Base-by-base conservation (phyloP, 2,888 invertebrate species). In the Caradrina clavipalpis region DNA sequence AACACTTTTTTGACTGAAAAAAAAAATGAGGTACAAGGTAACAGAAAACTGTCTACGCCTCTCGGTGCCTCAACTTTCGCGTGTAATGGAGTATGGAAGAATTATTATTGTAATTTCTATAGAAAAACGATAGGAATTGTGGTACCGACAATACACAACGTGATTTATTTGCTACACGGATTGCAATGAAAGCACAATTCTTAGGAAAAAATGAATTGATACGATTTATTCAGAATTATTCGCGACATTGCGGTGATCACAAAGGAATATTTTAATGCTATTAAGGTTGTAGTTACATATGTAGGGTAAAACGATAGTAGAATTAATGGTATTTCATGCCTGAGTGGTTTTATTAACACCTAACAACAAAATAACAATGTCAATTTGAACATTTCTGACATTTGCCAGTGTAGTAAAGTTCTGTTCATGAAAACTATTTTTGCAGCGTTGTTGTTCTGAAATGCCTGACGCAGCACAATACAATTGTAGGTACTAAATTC, bases 61-160 rank as follows among this genome's bases (percentile, higher is more conserved):
- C 75, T 71, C 75, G 73, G 66, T 67, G 50, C 67, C 77, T 68
- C 77, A 90, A 91, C 86, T 89, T 89, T 86, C 81, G 86, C 85
- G 91, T 86, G 87, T 90, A 91, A 88, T 91, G 90, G 90, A 87
- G 87, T 87, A 88, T 90, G 90, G 87, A 91, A 87, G 92, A 92
- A 91, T 90, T 92, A 92, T 92, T 88, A 88, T 88, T 79, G 86
- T 90, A 90, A 88, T 90, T 89, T 88, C 89, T 87, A 86, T 87
- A 87, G 88, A 88, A 88, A 87, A 88, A 86, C 83, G 84, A 83
- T 84, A 84, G 76, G 81, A 84, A 86, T 84, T 87, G 85, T 88
- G 81, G 74, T 71, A 86, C 80, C 85, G 79, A 76, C 76, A 67
- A 80, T 68, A 83, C 66, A 73, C 53, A 54, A 76, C 75, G 66